A percentile compares a stretch with the other conserved stretches of the same genome.
These are phyloP conservation scores for Leptinotarsa tumamoca DNA, from an alignment of 2,888 invertebrate genomes.

Conservation along the genomic window DNA sequence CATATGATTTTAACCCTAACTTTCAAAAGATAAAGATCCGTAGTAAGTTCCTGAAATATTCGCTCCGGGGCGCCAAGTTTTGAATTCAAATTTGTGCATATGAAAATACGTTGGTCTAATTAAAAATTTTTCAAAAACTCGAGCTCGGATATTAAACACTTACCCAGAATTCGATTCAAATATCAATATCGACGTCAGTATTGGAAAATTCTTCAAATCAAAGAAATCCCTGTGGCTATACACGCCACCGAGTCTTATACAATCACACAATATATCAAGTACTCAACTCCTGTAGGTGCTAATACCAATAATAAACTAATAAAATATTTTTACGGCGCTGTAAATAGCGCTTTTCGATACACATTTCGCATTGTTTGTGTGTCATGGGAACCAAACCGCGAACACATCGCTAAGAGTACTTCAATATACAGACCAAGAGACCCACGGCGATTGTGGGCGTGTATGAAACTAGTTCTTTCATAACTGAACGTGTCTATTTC, in stretches of 20 bases:
- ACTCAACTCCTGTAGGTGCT: constrained; percentile 19
- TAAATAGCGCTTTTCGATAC: constrained; percentile 20
- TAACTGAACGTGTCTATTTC: constrained; percentile 3
- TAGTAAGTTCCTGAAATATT: too few relatives aligned
- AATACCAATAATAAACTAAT: constrained; percentile 18
- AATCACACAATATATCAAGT: constrained; percentile 10
- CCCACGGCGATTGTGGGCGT: constrained; percentile 10
- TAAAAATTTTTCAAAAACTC: too few relatives aligned
- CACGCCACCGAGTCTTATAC: neutral
- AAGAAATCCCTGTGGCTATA: neutral
- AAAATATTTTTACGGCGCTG: constrained; percentile 10
- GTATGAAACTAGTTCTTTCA: constrained; percentile 10
- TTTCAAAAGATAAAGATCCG: too few relatives aligned
- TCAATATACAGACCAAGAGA: neutral
- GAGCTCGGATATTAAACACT: too few relatives aligned
- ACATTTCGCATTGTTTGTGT: constrained; percentile 24
- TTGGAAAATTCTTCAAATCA: constrained; percentile 9
- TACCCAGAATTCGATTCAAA: too few relatives aligned
- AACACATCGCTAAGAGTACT: neutral
- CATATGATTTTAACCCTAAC: too few relatives aligned
- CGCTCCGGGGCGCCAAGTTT: too few relatives aligned
- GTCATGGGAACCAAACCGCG: constrained; percentile 25
- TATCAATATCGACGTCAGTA: neutral
- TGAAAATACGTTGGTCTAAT: too few relatives aligned
- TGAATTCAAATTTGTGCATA: too few relatives aligned